Evolutionary conservation across 2,113 vertebrate genomes (phyloP), one percentile per base, ranked within the genome.

Genomic region (Ceyx margarethae): DNA sequence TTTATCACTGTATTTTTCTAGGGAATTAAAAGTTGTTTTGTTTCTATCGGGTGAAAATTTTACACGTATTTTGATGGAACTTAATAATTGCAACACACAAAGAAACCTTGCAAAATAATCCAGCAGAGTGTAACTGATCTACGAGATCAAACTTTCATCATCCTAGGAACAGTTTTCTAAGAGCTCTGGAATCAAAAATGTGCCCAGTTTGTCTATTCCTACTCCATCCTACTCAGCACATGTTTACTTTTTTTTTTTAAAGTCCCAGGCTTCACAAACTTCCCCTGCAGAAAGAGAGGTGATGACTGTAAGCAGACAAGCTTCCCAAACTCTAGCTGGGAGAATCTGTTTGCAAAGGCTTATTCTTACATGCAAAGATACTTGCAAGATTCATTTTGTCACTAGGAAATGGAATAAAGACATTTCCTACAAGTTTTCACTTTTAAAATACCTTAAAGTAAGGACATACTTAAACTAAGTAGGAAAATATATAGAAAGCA

Each of bases 121-220:
- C 54, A 50, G 19, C 68, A 31, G 76, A 75, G 22, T 68, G 31
- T 91, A 65, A 84, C n/a, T 91, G 66, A 84, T 82, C 66, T 76
- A 25, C 69, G 62, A 94, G 62, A 91, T 91, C 45, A 85, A 93
- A 83, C 29, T 96, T 96, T 95, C 92, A 81, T 89, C 93, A 84
- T 94, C 73, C 58, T 78, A n/a, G 91, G 91, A 90, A 57, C 62
- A 89, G 86, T 94, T 90, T 89, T 94, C 74, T 85, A 90, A 90
- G 86, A 79, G 77, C 74, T 87, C 67, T 87, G 92, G 58, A 95
- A 95, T 92, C 50, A 61, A 37, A 37, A 94, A 75, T 69, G 31
- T 84, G 92, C 77, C 62, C 54, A 76, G 11, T 72, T 17, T 79
- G 33, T 29, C 56, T n/a, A 79, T 75, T 87, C 45, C 69, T 78